Base-by-base conservation (phyloP, 2,888 invertebrate genomes). In the Tortricodes alternella region DNA sequence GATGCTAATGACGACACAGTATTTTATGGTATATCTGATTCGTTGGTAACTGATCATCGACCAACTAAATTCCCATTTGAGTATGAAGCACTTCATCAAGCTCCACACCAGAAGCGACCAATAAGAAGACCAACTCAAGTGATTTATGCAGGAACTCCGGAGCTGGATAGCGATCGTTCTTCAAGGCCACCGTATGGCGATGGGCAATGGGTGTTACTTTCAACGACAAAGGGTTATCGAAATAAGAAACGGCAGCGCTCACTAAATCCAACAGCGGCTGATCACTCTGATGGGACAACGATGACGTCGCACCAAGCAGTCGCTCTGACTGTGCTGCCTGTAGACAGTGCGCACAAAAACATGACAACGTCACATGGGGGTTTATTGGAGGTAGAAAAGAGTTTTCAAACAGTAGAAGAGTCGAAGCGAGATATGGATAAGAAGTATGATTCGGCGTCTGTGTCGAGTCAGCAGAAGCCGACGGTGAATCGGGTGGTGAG, bases 201-300 rank as follows among this genome's bases (percentile, higher is more conserved):
- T 58, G 96, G 96, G 0, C 94, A 95, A 65, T 96, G 96, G 96
- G 93, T 96, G 1, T 82, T 96, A 1, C 79, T 96, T 5, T 95
- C 95, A 0, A 95, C 95, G 2, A 96, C 95, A 8, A 94, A 95
- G 81, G 95, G 95, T 0, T 95, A 95, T 70, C 92, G 93, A 58
- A 91, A 92, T 51, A 92, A 83, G 62, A 91, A 85, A 61, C 83
- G 87, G 5, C 89, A 91, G 65, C 76, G 89, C 63, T 88, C 91
- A 9, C 65, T 89, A 5, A 82, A 76, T 46, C 65, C 63, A 46
- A 65, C 65, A 16, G 65, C 74, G 23, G 76, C 77, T 18, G 83
- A 85, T 34, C 71, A 70, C 16, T 35, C 62, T 2, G 81, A 85
- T 50, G 71, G 71, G 8, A 72, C 81, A 1, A 74, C 85, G 2